Evolutionary conservation across 23 tunicate species (phyloP).

Genomic region (Phallusia fumigata): DNA sequence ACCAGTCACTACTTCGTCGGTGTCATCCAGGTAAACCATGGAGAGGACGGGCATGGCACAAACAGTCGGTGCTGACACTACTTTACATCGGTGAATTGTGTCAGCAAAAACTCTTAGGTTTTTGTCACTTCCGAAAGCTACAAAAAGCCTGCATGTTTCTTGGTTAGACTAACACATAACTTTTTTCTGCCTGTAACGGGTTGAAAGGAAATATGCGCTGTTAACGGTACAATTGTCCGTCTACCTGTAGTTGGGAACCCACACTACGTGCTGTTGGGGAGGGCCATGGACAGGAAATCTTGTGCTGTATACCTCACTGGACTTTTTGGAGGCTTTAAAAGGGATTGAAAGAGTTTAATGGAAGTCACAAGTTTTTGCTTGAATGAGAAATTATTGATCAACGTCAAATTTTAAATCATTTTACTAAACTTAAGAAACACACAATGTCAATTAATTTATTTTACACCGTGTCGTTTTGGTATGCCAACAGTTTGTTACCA

Average conservation of each 20-base stretch:
- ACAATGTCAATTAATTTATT: too few species aligned
- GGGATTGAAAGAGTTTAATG: too few species aligned
- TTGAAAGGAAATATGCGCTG: background rate
- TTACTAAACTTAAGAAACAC: too few species aligned
- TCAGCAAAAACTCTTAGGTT: constrained; percentile 66
- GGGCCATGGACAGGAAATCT: constrained; percentile 29
- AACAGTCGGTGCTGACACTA: constrained; percentile 51
- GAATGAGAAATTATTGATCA: too few species aligned
- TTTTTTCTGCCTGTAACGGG: background rate
- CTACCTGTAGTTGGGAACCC: constrained; percentile 50
- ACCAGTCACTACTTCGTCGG: constrained; percentile 73
- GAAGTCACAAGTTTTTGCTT: too few species aligned
- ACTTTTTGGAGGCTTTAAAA: background rate
- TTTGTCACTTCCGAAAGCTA: constrained; percentile 56
- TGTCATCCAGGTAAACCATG: constrained; percentile 72
- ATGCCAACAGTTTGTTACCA: too few species aligned
- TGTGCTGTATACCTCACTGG: constrained; percentile 10
- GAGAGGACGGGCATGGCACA: constrained; percentile 65
- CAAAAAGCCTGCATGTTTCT: constrained; percentile 47
- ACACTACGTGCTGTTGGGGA: constrained; percentile 51
- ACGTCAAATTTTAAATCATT: too few species aligned
- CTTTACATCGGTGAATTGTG: constrained; percentile 60
- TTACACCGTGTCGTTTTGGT: too few species aligned
- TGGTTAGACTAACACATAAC: background rate
- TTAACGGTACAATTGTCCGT: background rate